phyloP scores from a whole-genome alignment of 2,797 vertebrate species.

The Phoebastria nigripes region DNA sequence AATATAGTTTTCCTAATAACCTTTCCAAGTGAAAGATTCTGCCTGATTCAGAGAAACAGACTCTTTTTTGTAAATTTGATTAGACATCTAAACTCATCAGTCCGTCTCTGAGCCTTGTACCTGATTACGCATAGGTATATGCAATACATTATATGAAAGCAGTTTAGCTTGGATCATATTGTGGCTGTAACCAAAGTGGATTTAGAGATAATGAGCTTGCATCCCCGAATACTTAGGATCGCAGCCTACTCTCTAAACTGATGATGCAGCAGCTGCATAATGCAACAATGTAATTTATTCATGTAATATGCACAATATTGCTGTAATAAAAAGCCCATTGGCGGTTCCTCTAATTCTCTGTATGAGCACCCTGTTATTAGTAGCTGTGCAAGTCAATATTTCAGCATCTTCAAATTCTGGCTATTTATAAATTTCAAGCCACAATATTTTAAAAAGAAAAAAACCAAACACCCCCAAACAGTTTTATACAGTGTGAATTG shows the following conservation, averaged over 20 bases:
- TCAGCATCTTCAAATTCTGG: conserved; percentile 34
- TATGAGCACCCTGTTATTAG: conserved; percentile 49
- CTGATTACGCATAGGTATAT: conserved; percentile 45
- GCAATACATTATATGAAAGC: conserved; percentile 7
- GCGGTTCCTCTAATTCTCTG: conserved; percentile 53
- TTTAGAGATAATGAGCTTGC: conserved; percentile 68
- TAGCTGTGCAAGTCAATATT: conserved; percentile 49
- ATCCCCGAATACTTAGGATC: conserved; percentile 32
- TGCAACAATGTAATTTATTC: conserved; percentile 65
- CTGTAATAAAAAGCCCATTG: conserved; percentile 62
- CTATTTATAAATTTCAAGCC: conserved; percentile 19
- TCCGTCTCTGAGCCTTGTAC: conserved; percentile 23
- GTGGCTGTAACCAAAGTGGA: conserved; percentile 58
- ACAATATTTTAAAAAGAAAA: conserved; percentile 3
- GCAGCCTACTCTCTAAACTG: conserved; percentile 50
- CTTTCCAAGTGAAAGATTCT: conserved; percentile 53
- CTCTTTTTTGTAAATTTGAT: conserved; percentile 56
- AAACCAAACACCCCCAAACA: neutral
- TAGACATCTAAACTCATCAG: conserved; percentile 50
- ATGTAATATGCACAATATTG: conserved; percentile 56
- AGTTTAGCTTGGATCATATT: conserved; percentile 50
- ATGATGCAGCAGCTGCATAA: conserved; percentile 60
- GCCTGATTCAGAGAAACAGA: conserved; percentile 16
- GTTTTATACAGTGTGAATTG: neutral
- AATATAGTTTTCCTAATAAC: conserved; percentile 46